Percentiles rank a stretch among this genome's conserved stretches.
phyloP scores from a whole-genome alignment of 2,797 vertebrate genomes.

The Sebastes taczanowskii region DNA sequence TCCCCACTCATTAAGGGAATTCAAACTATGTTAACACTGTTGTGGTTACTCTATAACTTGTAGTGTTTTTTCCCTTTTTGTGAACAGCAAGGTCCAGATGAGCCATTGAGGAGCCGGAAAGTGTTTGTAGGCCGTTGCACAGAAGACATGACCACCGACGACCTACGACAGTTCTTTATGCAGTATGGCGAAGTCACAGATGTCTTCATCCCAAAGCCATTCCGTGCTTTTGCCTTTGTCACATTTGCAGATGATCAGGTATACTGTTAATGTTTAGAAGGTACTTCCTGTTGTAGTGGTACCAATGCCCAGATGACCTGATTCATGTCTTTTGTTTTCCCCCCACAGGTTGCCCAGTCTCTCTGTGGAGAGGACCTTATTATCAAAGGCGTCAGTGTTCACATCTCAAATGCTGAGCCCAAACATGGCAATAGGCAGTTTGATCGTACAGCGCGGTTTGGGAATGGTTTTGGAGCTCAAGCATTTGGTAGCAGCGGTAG shows the following conservation, averaged over 20 bases:
- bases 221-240: constrained; percentile 97
- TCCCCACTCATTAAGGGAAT: constrained; percentile 13
- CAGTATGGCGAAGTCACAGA: constrained; percentile 98
- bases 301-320: not conserved
- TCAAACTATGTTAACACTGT: not conserved
- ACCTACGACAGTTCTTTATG: constrained; percentile 94
- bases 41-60: not conserved
- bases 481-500: constrained; percentile 91
- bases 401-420: constrained; percentile 99
- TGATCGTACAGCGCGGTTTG: constrained; percentile 91
- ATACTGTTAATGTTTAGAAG: constrained; percentile 1
- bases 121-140: constrained; percentile 99
- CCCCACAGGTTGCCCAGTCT: constrained; percentile 91
- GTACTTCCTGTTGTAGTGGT: not conserved
- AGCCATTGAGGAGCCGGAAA: constrained; percentile 95
- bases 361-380: constrained; percentile 99
- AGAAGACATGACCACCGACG: constrained; percentile 95
- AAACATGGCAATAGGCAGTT: constrained; percentile 98
- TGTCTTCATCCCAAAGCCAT: constrained; percentile 98
- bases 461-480: constrained; percentile 94
- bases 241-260: constrained; percentile 99
- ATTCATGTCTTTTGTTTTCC: not conserved
- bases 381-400: constrained; percentile 98
- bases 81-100: constrained; percentile 89
- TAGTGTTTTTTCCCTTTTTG: not conserved